Conservation (phyloP, 2,797 vertebrate species). For the Labeo calbasu region DNA sequence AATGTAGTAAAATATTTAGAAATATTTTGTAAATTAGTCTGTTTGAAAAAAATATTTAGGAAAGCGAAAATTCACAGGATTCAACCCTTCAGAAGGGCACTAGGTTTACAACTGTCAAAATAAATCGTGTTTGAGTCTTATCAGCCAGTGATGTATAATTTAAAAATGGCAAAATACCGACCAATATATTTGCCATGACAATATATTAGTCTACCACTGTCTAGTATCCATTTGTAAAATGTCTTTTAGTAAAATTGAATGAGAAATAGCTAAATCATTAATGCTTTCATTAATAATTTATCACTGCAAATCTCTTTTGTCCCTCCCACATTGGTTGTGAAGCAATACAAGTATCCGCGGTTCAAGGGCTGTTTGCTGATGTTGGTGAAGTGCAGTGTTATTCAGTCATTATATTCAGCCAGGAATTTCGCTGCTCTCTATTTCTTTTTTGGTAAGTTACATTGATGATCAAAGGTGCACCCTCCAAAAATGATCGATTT, state of each 20-base stretch:
- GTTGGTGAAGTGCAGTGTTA: constrained; percentile 86
- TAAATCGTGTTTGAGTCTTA: no score
- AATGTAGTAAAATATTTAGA: no score
- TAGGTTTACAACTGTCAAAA: no score
- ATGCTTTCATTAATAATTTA: constrained; percentile 7
- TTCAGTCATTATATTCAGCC: constrained; percentile 87
- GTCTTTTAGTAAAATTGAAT: neutral
- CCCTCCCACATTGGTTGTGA: constrained; percentile 59
- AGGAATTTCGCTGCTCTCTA: constrained; percentile 87
- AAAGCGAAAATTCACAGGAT: no score
- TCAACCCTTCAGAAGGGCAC: no score
- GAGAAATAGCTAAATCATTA: constrained; percentile 9
- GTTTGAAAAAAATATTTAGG: no score
- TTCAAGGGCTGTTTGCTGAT: constrained; percentile 87
- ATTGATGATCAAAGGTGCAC: neutral
- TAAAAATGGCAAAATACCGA: neutral
- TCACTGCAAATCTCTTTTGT: constrained; percentile 23
- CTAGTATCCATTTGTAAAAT: neutral
- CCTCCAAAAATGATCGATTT: neutral
- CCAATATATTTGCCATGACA: neutral
- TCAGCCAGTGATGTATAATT: neutral
- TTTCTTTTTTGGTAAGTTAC: constrained; percentile 90
- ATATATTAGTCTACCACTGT: neutral
- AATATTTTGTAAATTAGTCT: no score
- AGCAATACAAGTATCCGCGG: constrained; percentile 95